These are phyloP conservation scores for Mesorhabditis belari DNA, from an alignment of 2,888 invertebrate genomes.

Conservation along the genomic window DNA sequence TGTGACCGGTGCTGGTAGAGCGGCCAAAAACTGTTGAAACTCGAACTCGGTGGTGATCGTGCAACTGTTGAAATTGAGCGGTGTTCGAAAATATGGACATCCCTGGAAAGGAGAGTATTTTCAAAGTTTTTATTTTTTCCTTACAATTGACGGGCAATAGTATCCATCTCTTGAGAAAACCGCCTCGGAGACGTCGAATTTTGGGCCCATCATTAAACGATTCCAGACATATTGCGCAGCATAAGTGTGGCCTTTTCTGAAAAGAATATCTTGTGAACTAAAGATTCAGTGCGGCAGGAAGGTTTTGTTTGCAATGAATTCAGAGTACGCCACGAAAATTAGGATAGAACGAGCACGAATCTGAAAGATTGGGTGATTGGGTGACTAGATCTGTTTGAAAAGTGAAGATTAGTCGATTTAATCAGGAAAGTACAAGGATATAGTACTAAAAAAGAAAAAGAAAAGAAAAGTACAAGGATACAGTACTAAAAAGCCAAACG, in stretches of 20 bases:
- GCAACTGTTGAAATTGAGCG: conserved; percentile 38
- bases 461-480: background rate
- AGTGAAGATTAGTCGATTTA: too few relatives aligned
- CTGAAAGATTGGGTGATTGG: too few relatives aligned
- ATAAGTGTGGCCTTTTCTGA: conserved; percentile 44
- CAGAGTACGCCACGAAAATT: too few relatives aligned
- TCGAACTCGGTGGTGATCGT: conserved; percentile 29
- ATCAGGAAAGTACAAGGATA: too few relatives aligned
- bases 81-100: conserved; percentile 48
- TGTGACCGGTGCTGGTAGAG: background rate
- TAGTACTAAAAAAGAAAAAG: background rate
- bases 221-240: conserved; percentile 52
- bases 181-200: conserved; percentile 35
- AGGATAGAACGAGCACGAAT: too few relatives aligned
- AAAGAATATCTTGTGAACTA: too few relatives aligned
- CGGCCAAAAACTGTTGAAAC: conserved; percentile 8
- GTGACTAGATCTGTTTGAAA: too few relatives aligned
- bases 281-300: too few relatives aligned
- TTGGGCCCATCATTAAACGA: conserved; percentile 42
- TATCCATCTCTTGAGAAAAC: conserved; percentile 43
- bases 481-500: background rate
- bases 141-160: conserved; percentile 44
- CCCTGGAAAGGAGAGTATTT: conserved; percentile 16
- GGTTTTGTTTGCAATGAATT: too few relatives aligned
- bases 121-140: background rate